Evolutionary conservation across 2,888 invertebrate species (phyloP).

Genomic region (Parnassius smintheus): DNA sequence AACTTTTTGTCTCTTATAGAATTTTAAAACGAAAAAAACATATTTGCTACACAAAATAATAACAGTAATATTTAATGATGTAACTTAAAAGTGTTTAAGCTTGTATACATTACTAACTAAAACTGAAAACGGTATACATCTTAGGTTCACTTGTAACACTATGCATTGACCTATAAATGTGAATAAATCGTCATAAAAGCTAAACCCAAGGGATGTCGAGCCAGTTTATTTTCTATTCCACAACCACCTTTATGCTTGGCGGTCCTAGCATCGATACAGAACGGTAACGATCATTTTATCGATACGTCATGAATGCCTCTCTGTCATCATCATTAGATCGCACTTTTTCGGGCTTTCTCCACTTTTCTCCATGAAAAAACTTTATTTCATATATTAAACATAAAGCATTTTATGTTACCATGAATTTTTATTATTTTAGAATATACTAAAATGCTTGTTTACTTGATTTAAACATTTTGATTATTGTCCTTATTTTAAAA

Average conservation of each 20-base stretch:
- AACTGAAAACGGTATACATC: conserved; percentile 69
- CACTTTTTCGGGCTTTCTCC: conserved; percentile 71
- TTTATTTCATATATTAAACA: conserved; percentile 59
- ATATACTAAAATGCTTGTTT: conserved; percentile 66
- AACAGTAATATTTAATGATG: conserved; percentile 74
- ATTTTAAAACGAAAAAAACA: conserved; percentile 70
- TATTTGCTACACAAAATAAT: conserved; percentile 75
- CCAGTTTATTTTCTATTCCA: conserved; percentile 66
- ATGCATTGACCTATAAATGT: conserved; percentile 76
- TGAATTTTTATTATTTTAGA: conserved; percentile 50
- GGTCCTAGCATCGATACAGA: conserved; percentile 74
- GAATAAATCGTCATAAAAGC: conserved; percentile 74
- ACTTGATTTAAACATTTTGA: conserved; percentile 54
- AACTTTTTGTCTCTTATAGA: conserved; percentile 53
- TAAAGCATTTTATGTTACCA: conserved; percentile 42
- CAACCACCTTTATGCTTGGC: conserved; percentile 64
- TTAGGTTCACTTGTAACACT: conserved; percentile 71
- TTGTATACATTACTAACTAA: conserved; percentile 79
- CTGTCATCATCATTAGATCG: conserved; percentile 79
- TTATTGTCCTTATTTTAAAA: conserved; percentile 52
- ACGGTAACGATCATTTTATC: conserved; percentile 79
- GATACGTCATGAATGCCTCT: conserved; percentile 79
- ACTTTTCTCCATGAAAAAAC: conserved; percentile 51
- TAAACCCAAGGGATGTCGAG: conserved; percentile 63
- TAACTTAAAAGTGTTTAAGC: conserved; percentile 79